These are phyloP conservation scores for Ctenopoma kingsleyae DNA, from an alignment of 2,797 vertebrate species.

Conservation along the genomic window DNA sequence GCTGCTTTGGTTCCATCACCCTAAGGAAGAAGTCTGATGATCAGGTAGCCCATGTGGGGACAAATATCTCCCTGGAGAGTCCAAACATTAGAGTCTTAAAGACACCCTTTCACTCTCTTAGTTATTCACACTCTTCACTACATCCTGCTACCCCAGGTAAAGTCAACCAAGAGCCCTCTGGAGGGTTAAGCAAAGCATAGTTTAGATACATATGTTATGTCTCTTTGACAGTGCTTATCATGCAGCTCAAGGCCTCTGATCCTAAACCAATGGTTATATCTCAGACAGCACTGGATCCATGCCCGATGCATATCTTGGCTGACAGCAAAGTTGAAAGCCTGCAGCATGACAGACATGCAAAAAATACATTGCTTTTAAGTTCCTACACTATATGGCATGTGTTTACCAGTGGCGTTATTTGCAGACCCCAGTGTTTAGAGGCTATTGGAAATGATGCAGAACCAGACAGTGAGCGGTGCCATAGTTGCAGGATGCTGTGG, in stretches of 20 bases:
- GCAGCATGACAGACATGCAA: slow-evolving; percentile 75
- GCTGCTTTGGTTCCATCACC: slow-evolving; percentile 63
- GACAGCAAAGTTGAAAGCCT: slow-evolving; percentile 76
- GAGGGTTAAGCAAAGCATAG: slow-evolving; percentile 68
- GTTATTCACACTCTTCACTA: slow-evolving; percentile 21
- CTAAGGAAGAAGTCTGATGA: slow-evolving; percentile 62
- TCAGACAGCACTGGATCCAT: slow-evolving; percentile 73
- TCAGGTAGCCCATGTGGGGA: slow-evolving; percentile 63
- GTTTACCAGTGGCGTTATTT: slow-evolving; percentile 51
- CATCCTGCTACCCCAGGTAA: slow-evolving; percentile 67
- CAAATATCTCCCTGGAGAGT: slow-evolving; percentile 47
- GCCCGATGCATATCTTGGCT: slow-evolving; percentile 79
- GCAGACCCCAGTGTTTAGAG: slow-evolving; percentile 52
- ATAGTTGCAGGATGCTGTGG: slow-evolving; percentile 60
- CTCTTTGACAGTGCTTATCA: slow-evolving; percentile 81
- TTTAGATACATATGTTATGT: slow-evolving; percentile 81
- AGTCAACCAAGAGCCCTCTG: slow-evolving; percentile 54
- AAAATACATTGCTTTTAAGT: slow-evolving; percentile 64
- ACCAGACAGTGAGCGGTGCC: slow-evolving; percentile 54
- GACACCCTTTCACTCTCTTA: slow-evolving; percentile 18
- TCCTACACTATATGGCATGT: slow-evolving; percentile 32
- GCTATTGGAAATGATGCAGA: slow-evolving; percentile 52
- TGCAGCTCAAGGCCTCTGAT: slow-evolving; percentile 76
- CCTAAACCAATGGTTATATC: slow-evolving; percentile 79
- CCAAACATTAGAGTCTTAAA: slow-evolving; percentile 34